Evolutionary conservation across 2,113 vertebrate genomes (phyloP).

Genomic region (Laticauda laticaudata): DNA sequence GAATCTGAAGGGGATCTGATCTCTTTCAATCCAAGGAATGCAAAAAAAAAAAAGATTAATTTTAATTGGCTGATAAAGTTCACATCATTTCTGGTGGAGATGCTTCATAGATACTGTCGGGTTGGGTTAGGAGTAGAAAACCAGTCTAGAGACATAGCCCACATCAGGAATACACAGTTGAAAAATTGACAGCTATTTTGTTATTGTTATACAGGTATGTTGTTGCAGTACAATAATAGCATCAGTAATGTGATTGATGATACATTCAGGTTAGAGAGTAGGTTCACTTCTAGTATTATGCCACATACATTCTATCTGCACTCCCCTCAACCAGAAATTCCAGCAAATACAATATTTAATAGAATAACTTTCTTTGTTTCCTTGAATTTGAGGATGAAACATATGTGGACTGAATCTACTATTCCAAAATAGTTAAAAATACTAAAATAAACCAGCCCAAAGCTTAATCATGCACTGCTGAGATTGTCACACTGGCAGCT

Average conservation of each 20-base stretch:
- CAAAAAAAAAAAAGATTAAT: background rate
- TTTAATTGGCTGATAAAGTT: background rate
- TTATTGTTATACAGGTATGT: background rate
- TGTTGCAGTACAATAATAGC: background rate
- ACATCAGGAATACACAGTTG: background rate
- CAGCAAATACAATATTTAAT: background rate
- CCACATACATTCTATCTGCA: background rate
- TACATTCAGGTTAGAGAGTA: background rate
- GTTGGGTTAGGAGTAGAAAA: background rate
- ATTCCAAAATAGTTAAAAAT: background rate
- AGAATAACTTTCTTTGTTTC: background rate
- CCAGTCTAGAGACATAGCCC: background rate
- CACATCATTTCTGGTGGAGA: background rate
- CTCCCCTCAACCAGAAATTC: no score
- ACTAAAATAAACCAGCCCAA: background rate
- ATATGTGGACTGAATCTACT: background rate
- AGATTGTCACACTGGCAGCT: slow-evolving; percentile 48
- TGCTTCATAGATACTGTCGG: background rate
- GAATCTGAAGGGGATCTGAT: background rate
- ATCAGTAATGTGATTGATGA: background rate
- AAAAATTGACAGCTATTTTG: background rate
- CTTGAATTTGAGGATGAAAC: background rate
- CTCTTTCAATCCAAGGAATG: background rate
- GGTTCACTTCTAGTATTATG: background rate
- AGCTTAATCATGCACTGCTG: slow-evolving; percentile 1